Evolutionary conservation across 2,888 invertebrate genomes (phyloP).

Genomic region (Drosophila testacea): DNA sequence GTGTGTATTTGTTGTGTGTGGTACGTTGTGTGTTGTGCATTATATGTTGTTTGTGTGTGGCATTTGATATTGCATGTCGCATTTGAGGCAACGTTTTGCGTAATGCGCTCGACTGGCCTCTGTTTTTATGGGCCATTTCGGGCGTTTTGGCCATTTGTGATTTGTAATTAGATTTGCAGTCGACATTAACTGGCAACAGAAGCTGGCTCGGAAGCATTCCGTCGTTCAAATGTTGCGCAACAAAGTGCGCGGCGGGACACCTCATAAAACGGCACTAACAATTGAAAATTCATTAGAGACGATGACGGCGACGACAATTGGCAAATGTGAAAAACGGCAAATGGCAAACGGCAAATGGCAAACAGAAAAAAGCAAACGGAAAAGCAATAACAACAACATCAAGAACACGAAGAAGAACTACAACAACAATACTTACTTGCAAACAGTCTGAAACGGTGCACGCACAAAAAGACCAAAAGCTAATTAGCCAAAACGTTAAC

Average conservation of each 20-base stretch:
- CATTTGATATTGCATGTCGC: constrained; percentile 51
- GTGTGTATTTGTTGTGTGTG: neutral
- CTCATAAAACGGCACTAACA: constrained; percentile 74
- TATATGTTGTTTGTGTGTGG: constrained; percentile 12
- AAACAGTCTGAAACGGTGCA: constrained; percentile 57
- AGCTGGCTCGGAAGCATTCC: constrained; percentile 39
- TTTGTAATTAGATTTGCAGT: constrained; percentile 75
- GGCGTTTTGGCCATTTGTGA: constrained; percentile 76
- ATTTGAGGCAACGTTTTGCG: constrained; percentile 69
- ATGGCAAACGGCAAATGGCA: constrained; percentile 21
- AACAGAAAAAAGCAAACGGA: neutral
- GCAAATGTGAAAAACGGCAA: constrained; percentile 24
- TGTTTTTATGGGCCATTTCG: constrained; percentile 69
- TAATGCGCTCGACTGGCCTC: constrained; percentile 70
- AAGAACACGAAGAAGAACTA: neutral
- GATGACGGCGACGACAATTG: constrained; percentile 35
- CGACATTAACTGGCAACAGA: constrained; percentile 50
- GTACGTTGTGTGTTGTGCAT: neutral
- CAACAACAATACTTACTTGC: constrained; percentile 39
- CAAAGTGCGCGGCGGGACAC: constrained; percentile 76
- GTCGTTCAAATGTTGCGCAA: constrained; percentile 60
- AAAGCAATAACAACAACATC: constrained; percentile 7
- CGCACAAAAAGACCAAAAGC: constrained; percentile 72
- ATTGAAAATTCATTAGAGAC: constrained; percentile 76
- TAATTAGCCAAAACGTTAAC: constrained; percentile 77